These are phyloP conservation scores for Campoplex capitator DNA, from an alignment of 2,888 invertebrate genomes.

Conservation along the genomic window DNA sequence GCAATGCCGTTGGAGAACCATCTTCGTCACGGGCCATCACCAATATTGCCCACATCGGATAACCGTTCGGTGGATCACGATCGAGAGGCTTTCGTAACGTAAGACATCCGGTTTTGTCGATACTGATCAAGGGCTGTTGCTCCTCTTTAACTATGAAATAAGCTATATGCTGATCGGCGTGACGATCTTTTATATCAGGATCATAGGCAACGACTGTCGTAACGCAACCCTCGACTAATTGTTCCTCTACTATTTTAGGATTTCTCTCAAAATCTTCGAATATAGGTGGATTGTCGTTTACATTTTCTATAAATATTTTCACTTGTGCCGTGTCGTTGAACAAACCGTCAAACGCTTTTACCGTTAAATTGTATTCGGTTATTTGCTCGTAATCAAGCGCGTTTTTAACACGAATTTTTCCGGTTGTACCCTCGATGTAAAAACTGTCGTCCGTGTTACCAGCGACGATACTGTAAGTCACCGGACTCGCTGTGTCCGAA, in stretches of 20 bases:
- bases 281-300: constrained; percentile 96
- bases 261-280: constrained; percentile 90
- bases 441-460: constrained; percentile 96
- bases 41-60: constrained; percentile 89
- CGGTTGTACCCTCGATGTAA: constrained; percentile 93
- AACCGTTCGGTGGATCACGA: constrained; percentile 95
- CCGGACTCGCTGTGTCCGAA: constrained; percentile 93
- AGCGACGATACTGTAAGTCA: constrained; percentile 94
- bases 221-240: constrained; percentile 86
- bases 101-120: constrained; percentile 92
- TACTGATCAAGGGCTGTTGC: constrained; percentile 89
- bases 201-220: constrained; percentile 90
- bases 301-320: constrained; percentile 93
- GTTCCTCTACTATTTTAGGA: constrained; percentile 92
- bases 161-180: constrained; percentile 91
- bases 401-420: constrained; percentile 92
- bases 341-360: constrained; percentile 93
- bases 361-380: constrained; percentile 93
- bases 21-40: constrained; percentile 91
- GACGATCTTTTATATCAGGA: constrained; percentile 93
- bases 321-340: constrained; percentile 94
- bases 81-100: constrained; percentile 91
- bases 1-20: constrained; percentile 87
- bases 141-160: constrained; percentile 91
- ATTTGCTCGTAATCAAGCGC: constrained; percentile 93